A percentile compares a stretch with the other conserved stretches of the same genome.
These are phyloP conservation scores for Chymomyza costata DNA, from an alignment of 1,140 invertebrate species.

Conservation along the genomic window DNA sequence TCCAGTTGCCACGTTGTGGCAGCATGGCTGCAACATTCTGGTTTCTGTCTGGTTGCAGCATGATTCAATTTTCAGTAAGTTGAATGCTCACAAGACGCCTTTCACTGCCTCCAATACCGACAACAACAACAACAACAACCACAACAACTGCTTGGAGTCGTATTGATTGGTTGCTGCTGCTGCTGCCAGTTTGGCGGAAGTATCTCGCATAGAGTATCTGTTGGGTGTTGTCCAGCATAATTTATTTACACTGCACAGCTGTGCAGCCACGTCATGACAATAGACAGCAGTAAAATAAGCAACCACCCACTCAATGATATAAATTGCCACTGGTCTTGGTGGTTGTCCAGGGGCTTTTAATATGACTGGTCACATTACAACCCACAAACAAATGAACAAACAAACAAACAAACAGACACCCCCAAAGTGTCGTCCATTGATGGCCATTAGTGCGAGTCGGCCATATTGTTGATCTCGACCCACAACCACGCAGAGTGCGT, in stretches of 20 bases:
- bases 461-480: conserved; percentile 42
- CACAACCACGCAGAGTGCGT: too few species aligned
- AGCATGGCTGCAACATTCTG: background rate
- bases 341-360: conserved; percentile 32
- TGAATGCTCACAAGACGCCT: conserved; percentile 52
- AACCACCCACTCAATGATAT: conserved; percentile 18
- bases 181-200: conserved; percentile 27
- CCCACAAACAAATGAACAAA: too few species aligned
- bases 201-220: conserved; percentile 10
- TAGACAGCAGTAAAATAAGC: background rate
- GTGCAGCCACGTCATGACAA: conserved; percentile 29
- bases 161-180: conserved; percentile 18
- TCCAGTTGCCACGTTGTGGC: conserved; percentile 20
- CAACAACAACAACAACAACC: too few species aligned
- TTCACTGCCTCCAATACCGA: too few species aligned
- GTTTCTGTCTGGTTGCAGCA: background rate
- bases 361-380: too few species aligned
- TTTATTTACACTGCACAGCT: conserved; percentile 38
- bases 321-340: conserved; percentile 21
- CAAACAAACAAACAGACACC: too few species aligned
- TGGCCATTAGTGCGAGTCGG: conserved; percentile 57
- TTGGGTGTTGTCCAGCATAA: conserved; percentile 42
- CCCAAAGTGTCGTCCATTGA: conserved; percentile 32
- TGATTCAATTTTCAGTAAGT: conserved; percentile 23
- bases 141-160: too few species aligned